Percentiles rank a stretch among this genome's conserved stretches.
Conservation (phyloP, 2,797 vertebrate species). For the Tokudaia muenninki region DNA sequence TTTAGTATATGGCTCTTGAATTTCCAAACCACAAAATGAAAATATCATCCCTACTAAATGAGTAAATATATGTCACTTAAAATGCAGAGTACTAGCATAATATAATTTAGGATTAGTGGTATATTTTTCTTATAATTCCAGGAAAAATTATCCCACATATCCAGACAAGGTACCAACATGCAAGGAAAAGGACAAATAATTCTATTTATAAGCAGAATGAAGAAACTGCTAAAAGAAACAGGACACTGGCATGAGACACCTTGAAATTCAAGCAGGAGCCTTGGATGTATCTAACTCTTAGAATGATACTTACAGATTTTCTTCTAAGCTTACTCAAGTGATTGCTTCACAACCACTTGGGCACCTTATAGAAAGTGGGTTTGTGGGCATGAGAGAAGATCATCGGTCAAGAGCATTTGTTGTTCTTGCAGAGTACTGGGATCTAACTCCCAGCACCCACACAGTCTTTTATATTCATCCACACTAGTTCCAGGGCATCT, state of each 20-base stretch:
- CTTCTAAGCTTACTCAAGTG: neutral
- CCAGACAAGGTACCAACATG: neutral
- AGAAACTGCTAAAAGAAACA: neutral
- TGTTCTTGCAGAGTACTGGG: neutral
- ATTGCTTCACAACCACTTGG: neutral
- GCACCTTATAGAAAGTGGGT: neutral
- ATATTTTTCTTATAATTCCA: neutral
- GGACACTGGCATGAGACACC: neutral
- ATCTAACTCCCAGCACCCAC: neutral
- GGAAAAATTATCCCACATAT: neutral
- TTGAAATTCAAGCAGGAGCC: neutral
- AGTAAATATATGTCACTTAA: neutral
- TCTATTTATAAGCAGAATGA: neutral
- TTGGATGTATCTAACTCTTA: neutral
- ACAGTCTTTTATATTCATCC: neutral
- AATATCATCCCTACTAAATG: neutral
- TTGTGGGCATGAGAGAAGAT: neutral
- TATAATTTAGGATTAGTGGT: neutral
- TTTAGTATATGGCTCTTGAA: neutral
- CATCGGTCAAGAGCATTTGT: neutral
- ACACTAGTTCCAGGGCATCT: neutral
- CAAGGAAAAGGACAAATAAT: neutral
- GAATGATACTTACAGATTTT: neutral
- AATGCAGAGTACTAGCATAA: neutral
- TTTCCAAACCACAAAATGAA: slow-evolving; percentile 46